These are phyloP conservation scores for Sus cebifrons DNA, from an alignment of 2,797 vertebrate genomes.

Conservation along the genomic window DNA sequence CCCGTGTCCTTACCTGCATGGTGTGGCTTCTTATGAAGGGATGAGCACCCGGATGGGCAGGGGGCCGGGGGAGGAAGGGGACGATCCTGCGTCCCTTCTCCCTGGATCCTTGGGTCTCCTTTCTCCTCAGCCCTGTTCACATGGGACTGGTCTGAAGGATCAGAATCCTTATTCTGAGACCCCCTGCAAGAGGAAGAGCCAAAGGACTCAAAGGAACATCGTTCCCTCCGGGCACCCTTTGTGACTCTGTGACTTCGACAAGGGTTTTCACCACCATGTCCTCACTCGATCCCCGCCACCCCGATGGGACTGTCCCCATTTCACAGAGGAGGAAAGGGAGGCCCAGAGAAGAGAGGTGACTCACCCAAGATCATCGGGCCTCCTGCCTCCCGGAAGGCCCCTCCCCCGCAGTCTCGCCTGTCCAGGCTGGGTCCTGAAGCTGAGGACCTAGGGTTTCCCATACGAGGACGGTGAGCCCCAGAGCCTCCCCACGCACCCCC, in stretches of 20 bases:
- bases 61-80: neutral
- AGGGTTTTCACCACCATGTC: neutral
- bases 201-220: neutral
- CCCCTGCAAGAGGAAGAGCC: neutral
- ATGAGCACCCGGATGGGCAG: neutral
- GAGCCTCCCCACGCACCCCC: rapidly evolving
- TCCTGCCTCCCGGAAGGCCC: neutral
- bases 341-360: conserved; percentile 8
- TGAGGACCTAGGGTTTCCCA: neutral
- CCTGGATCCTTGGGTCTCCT: neutral
- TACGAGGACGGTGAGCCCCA: neutral
- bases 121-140: neutral
- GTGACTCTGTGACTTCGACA: neutral
- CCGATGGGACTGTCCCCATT: neutral
- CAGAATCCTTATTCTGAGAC: conserved; percentile 25
- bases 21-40: neutral
- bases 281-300: neutral
- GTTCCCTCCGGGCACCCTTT: neutral
- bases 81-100: neutral
- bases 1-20: neutral
- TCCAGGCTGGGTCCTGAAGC: neutral
- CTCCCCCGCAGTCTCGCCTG: neutral
- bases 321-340: neutral
- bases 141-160: neutral
- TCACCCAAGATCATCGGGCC: neutral